Conservation (phyloP, 1,140 invertebrate species). For the Drosophila azteca region DNA sequence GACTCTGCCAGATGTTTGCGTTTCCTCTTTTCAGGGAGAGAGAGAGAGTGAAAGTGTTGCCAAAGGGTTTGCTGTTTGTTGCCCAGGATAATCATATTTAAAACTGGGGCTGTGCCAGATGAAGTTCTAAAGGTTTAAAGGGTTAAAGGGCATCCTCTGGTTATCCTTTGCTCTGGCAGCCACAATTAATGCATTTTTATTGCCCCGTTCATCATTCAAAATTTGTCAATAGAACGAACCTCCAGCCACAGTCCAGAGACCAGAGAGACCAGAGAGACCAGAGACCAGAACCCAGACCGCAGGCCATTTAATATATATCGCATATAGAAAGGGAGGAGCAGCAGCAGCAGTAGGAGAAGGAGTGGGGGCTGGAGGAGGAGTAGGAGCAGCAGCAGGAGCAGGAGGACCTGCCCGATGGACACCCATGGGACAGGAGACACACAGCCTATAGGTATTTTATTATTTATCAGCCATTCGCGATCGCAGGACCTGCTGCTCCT, state of each 20-base stretch:
- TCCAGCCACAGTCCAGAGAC: conserved; percentile 63
- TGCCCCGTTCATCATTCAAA: conserved; percentile 74
- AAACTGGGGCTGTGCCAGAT: no score
- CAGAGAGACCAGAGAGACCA: conserved; percentile 27
- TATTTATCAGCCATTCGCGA: conserved; percentile 69
- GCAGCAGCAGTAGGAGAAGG: no score
- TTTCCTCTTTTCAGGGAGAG: conserved; percentile 16
- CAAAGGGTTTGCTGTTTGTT: conserved; percentile 3
- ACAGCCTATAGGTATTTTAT: conserved; percentile 78
- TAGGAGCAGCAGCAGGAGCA: no score
- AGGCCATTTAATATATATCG: conserved; percentile 69
- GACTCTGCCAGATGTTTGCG: conserved; percentile 54
- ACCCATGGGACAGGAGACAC: conserved; percentile 26
- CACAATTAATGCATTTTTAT: conserved; percentile 75
- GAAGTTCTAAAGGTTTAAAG: no score
- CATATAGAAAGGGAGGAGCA: conserved; percentile 16
- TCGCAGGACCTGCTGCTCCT: conserved; percentile 41
- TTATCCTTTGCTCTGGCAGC: conserved; percentile 3
- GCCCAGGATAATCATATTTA: background rate
- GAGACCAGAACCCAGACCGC: conserved; percentile 71
- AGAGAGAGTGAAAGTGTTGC: conserved; percentile 45
- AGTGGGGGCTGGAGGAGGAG: background rate
- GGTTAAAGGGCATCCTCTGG: no score
- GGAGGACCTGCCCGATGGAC: background rate
- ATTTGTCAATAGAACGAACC: conserved; percentile 71